phyloP scores from a whole-genome alignment of 2,888 invertebrate species.

The Melangyna quadrimaculata region DNA sequence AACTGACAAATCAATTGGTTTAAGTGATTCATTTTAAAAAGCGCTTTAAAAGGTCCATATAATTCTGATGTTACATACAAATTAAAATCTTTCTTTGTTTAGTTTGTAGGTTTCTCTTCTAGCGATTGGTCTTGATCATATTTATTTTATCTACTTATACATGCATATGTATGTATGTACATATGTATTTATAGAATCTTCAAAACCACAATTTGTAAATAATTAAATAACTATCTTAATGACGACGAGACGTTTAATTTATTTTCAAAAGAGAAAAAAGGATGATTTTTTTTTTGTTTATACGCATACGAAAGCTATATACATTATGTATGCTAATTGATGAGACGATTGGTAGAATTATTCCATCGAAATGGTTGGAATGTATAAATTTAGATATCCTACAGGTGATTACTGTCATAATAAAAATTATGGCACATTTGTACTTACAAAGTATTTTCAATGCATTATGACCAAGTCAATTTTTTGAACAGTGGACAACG shows the following conservation, averaged over 20 bases:
- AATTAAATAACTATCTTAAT: neutral
- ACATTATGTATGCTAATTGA: conserved; percentile 26
- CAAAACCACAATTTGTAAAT: neutral
- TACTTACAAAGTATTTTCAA: conserved; percentile 1
- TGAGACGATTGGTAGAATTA: conserved; percentile 33
- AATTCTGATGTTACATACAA: neutral
- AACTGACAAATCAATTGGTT: neutral
- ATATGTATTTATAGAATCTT: neutral
- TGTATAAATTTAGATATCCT: conserved; percentile 47
- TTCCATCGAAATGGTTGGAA: neutral
- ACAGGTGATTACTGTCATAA: conserved; percentile 49
- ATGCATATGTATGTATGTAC: neutral
- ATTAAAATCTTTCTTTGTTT: neutral
- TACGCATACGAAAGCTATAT: neutral
- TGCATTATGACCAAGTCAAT: neutral
- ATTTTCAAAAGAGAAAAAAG: neutral
- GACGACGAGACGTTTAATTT: neutral
- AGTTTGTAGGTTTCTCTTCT: neutral
- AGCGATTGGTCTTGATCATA: neutral
- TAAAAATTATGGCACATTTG: conserved; percentile 14
- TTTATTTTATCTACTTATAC: neutral
- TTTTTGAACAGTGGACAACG: neutral
- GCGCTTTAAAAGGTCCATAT: neutral
- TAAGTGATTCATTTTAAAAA: neutral
- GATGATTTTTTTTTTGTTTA: neutral